Conservation (phyloP, 2,113 vertebrate genomes). For the Tetraodon nigroviridis region DNA sequence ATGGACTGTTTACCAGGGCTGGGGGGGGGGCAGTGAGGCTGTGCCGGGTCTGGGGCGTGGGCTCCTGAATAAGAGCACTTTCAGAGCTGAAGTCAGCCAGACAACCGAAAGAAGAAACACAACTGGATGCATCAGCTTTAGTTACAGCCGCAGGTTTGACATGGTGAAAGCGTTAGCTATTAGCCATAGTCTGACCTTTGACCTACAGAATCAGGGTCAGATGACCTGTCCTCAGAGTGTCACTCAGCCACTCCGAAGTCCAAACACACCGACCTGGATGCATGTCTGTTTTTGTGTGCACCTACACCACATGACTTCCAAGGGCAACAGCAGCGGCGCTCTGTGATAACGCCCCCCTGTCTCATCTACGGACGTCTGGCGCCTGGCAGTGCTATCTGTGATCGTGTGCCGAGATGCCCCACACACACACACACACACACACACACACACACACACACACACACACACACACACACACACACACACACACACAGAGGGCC, state of each 20-base stretch:
- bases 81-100: constrained; percentile 18
- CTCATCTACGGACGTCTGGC: constrained; percentile 56
- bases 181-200: too few species aligned
- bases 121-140: background rate
- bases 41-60: constrained; percentile 39
- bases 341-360: constrained; percentile 50
- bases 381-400: constrained; percentile 55
- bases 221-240: too few species aligned
- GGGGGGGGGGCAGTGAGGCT: constrained; percentile 48
- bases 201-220: too few species aligned
- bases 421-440: background rate
- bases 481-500: constrained; percentile 39
- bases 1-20: constrained; percentile 72
- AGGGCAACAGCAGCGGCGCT: constrained; percentile 39
- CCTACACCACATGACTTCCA: constrained; percentile 35
- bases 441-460: background rate
- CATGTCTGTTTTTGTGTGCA: constrained; percentile 3
- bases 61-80: constrained; percentile 46
- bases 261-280: background rate
- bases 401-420: constrained; percentile 51
- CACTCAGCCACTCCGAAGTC: too few species aligned
- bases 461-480: constrained; percentile 3
- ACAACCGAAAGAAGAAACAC: constrained; percentile 19
- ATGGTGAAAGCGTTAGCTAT: too few species aligned
- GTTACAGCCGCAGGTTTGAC: too few species aligned